Base-by-base conservation (phyloP, 2,113 vertebrate species). In the Neodontobutis hainanensis region DNA sequence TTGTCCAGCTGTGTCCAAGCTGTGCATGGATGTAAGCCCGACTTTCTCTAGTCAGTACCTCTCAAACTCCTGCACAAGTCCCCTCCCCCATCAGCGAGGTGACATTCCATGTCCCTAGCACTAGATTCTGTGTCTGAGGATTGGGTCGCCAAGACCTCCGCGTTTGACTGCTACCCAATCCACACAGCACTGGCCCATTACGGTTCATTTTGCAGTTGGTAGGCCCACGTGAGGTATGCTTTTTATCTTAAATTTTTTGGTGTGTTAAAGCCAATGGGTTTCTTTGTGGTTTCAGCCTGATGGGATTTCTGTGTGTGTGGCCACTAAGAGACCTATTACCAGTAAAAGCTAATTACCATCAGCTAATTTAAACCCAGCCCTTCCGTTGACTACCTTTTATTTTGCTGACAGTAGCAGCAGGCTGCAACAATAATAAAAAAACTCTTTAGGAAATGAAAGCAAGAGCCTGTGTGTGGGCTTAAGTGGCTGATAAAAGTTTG, bases 261-360 rank as follows among this genome's bases (percentile, higher is more conserved):
- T 11, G 66, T 40, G 19, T 57, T 66, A 53, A 77, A 36, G 11
- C 43, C 10, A 58, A 40, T 43, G 35, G 66, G 65, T 75, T 68
- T 72, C 50, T 61, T 73, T 77, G 73, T 6, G 75, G 68, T 80
- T 81, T 65, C 6, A 57, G 43, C 15, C 16, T 53, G 59, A 3
- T 64, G 65, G 46, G 68, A 70, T 79, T 69, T 73, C 58, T 59
- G 57, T 80, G 79, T 78, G 75, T 71, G 49, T 76, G 61, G 62
- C 79, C 76, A 56, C 55, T 86, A 68, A 80, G 48, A 68, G 47
- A 58, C 79, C 61, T 48, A 44, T 86, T 88, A 86, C 77, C 73
- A 80, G 81, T 83, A 87, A 88, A 87, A 65, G 75, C 74, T 89
- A 82, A 91, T 90, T 90, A 92, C 68, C 68, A 34, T 70, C 55